phyloP scores from a whole-genome alignment of 2,888 invertebrate genomes.

The Leptothorax acervorum region DNA sequence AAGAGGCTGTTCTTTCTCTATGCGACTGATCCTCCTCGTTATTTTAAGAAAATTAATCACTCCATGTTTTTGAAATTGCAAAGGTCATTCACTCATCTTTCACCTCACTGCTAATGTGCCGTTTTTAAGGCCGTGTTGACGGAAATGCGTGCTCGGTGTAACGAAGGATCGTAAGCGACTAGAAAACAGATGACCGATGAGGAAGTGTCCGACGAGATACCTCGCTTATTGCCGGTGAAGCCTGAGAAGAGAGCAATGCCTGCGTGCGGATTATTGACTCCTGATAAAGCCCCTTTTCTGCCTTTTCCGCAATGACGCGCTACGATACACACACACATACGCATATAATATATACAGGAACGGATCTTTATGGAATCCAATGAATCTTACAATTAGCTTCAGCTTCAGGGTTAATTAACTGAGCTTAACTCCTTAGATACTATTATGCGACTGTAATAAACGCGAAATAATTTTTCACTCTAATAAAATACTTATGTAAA shows the following conservation, averaged over 20 bases:
- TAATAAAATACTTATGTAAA: background rate
- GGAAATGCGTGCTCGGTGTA: conserved; percentile 9
- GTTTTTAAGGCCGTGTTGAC: background rate
- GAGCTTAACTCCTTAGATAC: background rate
- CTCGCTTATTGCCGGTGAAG: conserved; percentile 46
- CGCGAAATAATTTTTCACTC: background rate
- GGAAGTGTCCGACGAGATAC: conserved; percentile 39
- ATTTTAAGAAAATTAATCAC: background rate
- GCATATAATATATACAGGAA: background rate
- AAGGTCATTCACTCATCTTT: background rate
- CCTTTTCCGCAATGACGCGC: conserved; percentile 29
- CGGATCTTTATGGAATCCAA: background rate
- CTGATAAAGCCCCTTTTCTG: conserved; percentile 50
- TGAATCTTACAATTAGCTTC: background rate
- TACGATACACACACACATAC: conserved; percentile 10
- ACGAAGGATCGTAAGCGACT: conserved; percentile 17
- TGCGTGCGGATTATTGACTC: conserved; percentile 58
- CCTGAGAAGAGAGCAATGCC: conserved; percentile 62
- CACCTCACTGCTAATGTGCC: background rate
- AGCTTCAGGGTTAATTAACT: background rate
- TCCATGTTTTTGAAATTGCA: background rate
- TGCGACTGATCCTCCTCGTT: background rate
- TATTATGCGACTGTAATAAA: background rate
- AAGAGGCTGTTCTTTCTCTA: background rate
- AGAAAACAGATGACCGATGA: conserved; percentile 42